Conservation (phyloP, 2,888 invertebrate genomes). For the Drosophila robusta region DNA sequence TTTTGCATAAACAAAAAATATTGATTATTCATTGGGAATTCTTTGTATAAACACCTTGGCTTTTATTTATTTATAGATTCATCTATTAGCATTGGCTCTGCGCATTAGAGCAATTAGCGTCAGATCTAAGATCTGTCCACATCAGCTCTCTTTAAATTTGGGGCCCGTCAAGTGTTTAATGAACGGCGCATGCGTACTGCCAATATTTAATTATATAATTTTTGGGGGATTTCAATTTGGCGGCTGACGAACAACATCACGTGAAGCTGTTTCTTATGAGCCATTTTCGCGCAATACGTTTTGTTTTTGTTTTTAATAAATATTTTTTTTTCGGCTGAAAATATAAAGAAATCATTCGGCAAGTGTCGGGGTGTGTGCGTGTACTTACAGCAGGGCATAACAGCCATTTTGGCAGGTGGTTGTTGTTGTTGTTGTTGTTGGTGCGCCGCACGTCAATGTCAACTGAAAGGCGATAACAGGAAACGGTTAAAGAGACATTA, state of each 20-base stretch:
- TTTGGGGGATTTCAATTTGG: constrained; percentile 34
- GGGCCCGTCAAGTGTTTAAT: constrained; percentile 37
- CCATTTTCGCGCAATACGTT: constrained; percentile 8
- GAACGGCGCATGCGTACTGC: constrained; percentile 50
- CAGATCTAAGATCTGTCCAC: constrained; percentile 29
- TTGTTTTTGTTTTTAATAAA: not conserved
- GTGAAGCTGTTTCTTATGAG: constrained; percentile 54
- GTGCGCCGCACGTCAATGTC: constrained; percentile 24
- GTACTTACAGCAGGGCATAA: constrained; percentile 70
- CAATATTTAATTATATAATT: constrained; percentile 51
- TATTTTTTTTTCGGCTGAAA: constrained; percentile 1
- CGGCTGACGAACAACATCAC: constrained; percentile 36
- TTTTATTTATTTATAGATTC: constrained; percentile 17
- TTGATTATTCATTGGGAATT: constrained; percentile 10
- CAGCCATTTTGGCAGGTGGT: constrained; percentile 63
- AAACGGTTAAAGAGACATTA: constrained; percentile 35
- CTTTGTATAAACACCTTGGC: not conserved
- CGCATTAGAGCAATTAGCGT: constrained; percentile 50
- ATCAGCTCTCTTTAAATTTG: constrained; percentile 11
- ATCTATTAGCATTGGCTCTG: not conserved
- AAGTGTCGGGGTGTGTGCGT: constrained; percentile 14
- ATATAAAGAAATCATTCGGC: constrained; percentile 5
- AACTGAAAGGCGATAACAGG: constrained; percentile 44
- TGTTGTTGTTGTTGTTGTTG: constrained; percentile 23
- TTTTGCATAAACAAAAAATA: constrained; percentile 9